Percentiles rank a stretch among this genome's conserved stretches.
Conservation (phyloP, 2,797 vertebrate genomes). For the Synanceia verrucosa region DNA sequence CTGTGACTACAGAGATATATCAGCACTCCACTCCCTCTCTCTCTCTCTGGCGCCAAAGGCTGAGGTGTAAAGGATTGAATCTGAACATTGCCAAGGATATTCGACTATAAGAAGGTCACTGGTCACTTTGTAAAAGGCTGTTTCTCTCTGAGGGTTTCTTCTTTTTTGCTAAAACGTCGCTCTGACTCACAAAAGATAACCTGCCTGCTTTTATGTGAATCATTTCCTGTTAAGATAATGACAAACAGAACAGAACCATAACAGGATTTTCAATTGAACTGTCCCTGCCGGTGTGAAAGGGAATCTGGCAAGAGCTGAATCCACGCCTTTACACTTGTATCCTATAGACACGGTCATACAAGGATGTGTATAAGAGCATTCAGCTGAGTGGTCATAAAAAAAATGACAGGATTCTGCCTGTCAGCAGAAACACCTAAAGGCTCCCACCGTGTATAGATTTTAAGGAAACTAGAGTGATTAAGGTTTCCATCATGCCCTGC, state of each 20-base stretch:
- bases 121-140: slow-evolving; percentile 53
- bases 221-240: slow-evolving; percentile 22
- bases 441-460: slow-evolving; percentile 41
- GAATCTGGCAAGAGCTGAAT: background rate
- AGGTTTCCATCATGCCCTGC: slow-evolving; percentile 36
- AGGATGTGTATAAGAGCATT: slow-evolving; percentile 3
- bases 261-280: background rate
- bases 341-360: background rate
- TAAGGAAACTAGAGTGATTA: slow-evolving; percentile 54
- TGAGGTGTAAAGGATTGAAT: slow-evolving; percentile 67
- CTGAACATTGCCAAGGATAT: slow-evolving; percentile 65
- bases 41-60: slow-evolving; percentile 38
- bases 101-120: slow-evolving; percentile 64
- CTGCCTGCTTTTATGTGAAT: slow-evolving; percentile 28
- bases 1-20: slow-evolving; percentile 10
- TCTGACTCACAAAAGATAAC: slow-evolving; percentile 10
- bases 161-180: slow-evolving; percentile 13
- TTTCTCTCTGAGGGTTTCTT: slow-evolving; percentile 51
- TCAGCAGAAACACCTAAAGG: slow-evolving; percentile 58
- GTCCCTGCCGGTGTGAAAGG: background rate
- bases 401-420: slow-evolving; percentile 23
- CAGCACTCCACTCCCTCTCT: slow-evolving; percentile 12
- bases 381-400: slow-evolving; percentile 39
- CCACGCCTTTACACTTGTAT: slow-evolving; percentile 7
- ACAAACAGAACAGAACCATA: background rate